Base-by-base conservation (phyloP, 2,888 invertebrate genomes). In the Lasioglossum vierecki region DNA sequence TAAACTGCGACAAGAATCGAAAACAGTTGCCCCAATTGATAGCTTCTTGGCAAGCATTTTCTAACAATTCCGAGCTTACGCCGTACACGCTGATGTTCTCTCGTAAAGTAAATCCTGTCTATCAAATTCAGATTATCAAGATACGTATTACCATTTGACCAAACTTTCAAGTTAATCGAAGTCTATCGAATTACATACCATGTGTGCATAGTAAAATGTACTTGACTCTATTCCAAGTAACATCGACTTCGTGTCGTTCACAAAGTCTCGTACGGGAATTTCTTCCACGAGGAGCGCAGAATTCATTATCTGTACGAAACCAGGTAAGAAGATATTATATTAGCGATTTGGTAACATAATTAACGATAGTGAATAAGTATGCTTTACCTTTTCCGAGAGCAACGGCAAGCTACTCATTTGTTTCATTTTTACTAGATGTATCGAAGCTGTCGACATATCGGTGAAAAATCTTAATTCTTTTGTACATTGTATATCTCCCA, bases 11-110 rank as follows among this genome's bases (percentile, higher is more conserved):
- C 26, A 95, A 88, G 8, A 91, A 90, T 83, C 85, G 94, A 83
- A 93, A 95, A 85, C 93, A 94, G n/a, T 93, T 94, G n/a, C 94
- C 94, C 94, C 94, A 95, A 41, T 89, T 80, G 35, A 91, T 91
- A 6, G 93, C 87, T 71, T 93, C 92, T 44, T 82, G 84, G 66
- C 92, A 93, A 18, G 91, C 85, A 72, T 90, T 89, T 44, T 89
- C 88, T 71, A 95, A 75, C 3, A 92, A 88, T 53, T 92, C 89
- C 44, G 88, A 81, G 77, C 92, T 92, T 46, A 94, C 80, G 26
- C 92, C 92, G 22, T 87, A 81, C 57, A 95, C 87, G 26, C 85
- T 90, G 44, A 91, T 88, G 78, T 94, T 92, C 79, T 89, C 88
- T 39, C 89, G 81, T 49, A 95, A 88, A 41, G 75, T 82, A 81